Conservation (phyloP, 1,140 invertebrate genomes). For the Danaus melanippus region DNA sequence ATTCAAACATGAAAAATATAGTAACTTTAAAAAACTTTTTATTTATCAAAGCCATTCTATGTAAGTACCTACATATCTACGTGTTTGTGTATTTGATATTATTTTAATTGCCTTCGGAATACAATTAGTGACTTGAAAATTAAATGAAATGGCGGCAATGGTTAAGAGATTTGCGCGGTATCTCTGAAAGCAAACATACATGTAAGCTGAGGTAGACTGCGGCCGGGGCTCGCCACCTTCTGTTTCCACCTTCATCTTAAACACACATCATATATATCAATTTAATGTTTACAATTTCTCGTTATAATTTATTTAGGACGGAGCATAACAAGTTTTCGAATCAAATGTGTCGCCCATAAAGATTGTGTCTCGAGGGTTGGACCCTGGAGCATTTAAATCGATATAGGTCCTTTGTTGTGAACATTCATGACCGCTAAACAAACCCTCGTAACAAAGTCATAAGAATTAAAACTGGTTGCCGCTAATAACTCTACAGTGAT, state of each 20-base stretch:
- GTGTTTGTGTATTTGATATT: no score
- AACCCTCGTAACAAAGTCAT: constrained; percentile 47
- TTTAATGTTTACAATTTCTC: constrained; percentile 72
- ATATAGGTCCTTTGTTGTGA: constrained; percentile 51
- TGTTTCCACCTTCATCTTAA: constrained; percentile 39
- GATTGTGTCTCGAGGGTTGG: constrained; percentile 63
- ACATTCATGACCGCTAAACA: constrained; percentile 39
- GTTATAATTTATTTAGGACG: constrained; percentile 71
- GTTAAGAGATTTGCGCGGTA: constrained; percentile 53
- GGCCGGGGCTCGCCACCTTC: constrained; percentile 30
- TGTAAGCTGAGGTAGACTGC: constrained; percentile 54
- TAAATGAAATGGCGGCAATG: constrained; percentile 35
- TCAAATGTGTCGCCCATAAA: constrained; percentile 72
- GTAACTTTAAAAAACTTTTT: no score
- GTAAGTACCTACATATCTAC: no score
- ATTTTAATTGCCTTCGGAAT: background rate
- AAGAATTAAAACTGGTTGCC: constrained; percentile 67
- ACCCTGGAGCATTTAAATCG: constrained; percentile 45
- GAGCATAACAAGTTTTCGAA: constrained; percentile 71
- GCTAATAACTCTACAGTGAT: constrained; percentile 48
- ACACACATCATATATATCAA: constrained; percentile 67
- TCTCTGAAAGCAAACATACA: constrained; percentile 55
- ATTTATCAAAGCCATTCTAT: no score
- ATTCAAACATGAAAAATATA: no score
- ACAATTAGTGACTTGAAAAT: background rate